Conservation (phyloP, 2,888 invertebrate species). For the Eupithecia vulgata region DNA sequence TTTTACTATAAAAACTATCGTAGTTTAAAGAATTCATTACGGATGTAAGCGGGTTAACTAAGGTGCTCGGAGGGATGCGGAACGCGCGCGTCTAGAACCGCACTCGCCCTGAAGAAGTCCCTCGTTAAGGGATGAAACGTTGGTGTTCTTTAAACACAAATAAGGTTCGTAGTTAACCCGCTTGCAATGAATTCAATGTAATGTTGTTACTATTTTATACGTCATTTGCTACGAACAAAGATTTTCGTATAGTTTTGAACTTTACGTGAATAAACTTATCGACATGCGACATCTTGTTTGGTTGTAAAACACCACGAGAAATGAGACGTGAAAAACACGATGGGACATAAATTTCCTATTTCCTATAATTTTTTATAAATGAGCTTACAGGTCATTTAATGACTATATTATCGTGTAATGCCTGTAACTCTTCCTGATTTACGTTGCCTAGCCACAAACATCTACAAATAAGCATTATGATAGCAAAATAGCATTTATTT, state of each 20-base stretch:
- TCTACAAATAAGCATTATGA: constrained; percentile 2
- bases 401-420: not conserved
- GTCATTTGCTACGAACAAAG: not conserved
- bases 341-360: not conserved
- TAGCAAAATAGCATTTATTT: constrained; percentile 11
- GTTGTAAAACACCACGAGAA: not conserved
- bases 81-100: too few relatives aligned
- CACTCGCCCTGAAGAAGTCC: too few relatives aligned
- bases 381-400: not conserved
- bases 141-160: too few relatives aligned
- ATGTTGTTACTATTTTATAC: not conserved
- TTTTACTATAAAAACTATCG: too few relatives aligned
- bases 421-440: not conserved
- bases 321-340: not conserved
- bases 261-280: not conserved
- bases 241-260: not conserved
- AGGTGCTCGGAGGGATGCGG: too few relatives aligned
- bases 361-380: not conserved
- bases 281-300: not conserved
- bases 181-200: too few relatives aligned
- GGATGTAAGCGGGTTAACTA: too few relatives aligned
- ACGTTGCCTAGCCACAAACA: not conserved
- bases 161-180: too few relatives aligned
- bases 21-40: too few relatives aligned
- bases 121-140: too few relatives aligned